Evolutionary conservation across 2,888 invertebrate species (phyloP).

Genomic region (Cantharis flavilabris): DNA sequence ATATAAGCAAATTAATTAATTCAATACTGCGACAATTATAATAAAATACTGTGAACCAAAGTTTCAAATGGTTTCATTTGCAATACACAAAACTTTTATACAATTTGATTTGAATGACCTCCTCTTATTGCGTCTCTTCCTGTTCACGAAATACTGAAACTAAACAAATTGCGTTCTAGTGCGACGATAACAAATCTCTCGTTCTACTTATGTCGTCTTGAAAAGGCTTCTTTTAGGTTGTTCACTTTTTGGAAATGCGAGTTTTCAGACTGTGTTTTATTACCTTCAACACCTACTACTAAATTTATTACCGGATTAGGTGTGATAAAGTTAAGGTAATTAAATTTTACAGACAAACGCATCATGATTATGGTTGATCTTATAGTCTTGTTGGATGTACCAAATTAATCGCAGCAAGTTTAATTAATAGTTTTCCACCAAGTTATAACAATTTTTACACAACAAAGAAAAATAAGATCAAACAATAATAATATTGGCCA

Average conservation of each 20-base stretch:
- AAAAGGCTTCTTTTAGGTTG: constrained; percentile 7
- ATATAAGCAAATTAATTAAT: neutral
- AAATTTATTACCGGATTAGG: constrained; percentile 11
- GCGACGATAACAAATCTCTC: constrained; percentile 9
- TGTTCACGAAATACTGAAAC: neutral
- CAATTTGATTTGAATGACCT: neutral
- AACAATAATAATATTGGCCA: neutral
- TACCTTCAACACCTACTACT: constrained; percentile 9
- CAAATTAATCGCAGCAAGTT: neutral
- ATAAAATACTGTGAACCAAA: neutral
- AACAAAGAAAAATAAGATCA: neutral
- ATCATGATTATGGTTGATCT: neutral
- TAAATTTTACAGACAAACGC: constrained; percentile 1
- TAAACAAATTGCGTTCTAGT: constrained; percentile 9
- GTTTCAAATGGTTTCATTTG: neutral
- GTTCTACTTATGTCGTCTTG: constrained; percentile 6
- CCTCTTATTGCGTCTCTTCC: neutral
- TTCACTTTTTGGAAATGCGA: neutral
- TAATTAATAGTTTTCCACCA: neutral
- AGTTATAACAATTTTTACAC: neutral
- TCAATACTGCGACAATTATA: neutral
- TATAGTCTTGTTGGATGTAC: neutral
- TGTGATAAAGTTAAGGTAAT: constrained; percentile 3
- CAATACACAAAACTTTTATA: neutral
- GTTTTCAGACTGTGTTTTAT: constrained; percentile 5